Percentiles rank a stretch among this genome's conserved stretches.
These are phyloP conservation scores for Calyptommatus sinebrachiatus DNA, from an alignment of 2,113 vertebrate species.

Conservation along the genomic window DNA sequence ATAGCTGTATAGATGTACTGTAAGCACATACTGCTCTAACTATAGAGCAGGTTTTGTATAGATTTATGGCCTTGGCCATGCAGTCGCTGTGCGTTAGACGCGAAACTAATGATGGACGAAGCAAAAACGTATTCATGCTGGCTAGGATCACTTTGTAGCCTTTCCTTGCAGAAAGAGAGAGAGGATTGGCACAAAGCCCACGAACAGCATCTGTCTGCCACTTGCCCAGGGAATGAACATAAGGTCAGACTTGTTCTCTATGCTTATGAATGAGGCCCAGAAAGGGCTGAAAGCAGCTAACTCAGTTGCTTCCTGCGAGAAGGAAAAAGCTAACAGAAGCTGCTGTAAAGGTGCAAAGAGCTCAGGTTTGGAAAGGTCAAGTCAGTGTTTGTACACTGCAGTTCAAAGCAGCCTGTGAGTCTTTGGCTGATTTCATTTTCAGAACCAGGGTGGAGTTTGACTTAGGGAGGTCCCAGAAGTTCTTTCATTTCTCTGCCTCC, in stretches of 20 bases:
- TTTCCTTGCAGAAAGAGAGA: background rate
- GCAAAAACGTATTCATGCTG: background rate
- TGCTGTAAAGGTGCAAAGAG: background rate
- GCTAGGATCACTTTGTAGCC: background rate
- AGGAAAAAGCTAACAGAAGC: constrained; percentile 1
- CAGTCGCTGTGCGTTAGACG: background rate
- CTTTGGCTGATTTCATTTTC: background rate
- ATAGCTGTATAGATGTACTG: background rate
- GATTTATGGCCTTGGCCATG: background rate
- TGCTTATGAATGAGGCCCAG: constrained; percentile 3
- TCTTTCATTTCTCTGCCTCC: background rate
- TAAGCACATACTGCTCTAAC: no score
- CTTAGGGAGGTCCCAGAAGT: background rate
- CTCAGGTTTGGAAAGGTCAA: background rate
- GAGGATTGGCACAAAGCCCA: background rate
- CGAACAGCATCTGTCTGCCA: background rate
- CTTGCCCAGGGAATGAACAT: background rate
- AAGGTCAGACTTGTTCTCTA: constrained; percentile 6
- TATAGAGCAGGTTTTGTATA: background rate
- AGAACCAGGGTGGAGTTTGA: background rate
- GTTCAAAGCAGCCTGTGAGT: no score
- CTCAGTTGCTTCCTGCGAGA: background rate
- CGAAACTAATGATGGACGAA: background rate
- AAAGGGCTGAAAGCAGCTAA: background rate
- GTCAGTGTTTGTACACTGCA: background rate